A percentile compares a stretch with the other conserved stretches of the same genome.
Conservation (phyloP, 2,888 invertebrate species). For the Gymnoscelis rufifasciata region DNA sequence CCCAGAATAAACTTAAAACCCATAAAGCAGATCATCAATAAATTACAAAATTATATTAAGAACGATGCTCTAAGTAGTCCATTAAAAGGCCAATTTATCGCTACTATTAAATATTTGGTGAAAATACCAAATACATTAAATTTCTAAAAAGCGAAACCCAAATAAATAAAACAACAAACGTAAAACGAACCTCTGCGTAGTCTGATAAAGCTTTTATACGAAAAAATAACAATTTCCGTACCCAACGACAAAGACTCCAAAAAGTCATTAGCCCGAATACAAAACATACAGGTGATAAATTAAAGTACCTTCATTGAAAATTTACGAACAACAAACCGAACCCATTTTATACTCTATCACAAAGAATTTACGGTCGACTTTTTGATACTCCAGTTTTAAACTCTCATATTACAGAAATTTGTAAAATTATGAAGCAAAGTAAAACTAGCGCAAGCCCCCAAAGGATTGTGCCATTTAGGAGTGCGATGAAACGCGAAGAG, state of each 20-base stretch:
- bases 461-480: not conserved
- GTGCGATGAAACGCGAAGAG: not conserved
- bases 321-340: too few species aligned
- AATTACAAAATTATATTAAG: too few species aligned
- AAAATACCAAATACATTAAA: too few species aligned
- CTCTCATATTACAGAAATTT: not conserved
- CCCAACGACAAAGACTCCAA: constrained; percentile 12
- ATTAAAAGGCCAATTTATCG: too few species aligned
- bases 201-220: too few species aligned
- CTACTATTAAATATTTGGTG: too few species aligned
- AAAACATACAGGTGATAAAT: constrained; percentile 23
- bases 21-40: too few species aligned
- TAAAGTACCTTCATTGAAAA: constrained; percentile 20
- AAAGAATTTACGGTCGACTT: not conserved
- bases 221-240: constrained; percentile 6
- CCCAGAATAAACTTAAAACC: too few species aligned
- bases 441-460: not conserved
- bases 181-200: too few species aligned
- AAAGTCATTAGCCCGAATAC: constrained; percentile 12
- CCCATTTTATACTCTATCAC: constrained; percentile 1
- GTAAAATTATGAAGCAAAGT: not conserved
- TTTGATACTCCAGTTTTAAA: not conserved
- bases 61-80: too few species aligned
- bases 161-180: too few species aligned
- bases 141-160: too few species aligned